Base-by-base conservation (phyloP, 2,113 vertebrate genomes). In the Tenrec ecaudatus region DNA sequence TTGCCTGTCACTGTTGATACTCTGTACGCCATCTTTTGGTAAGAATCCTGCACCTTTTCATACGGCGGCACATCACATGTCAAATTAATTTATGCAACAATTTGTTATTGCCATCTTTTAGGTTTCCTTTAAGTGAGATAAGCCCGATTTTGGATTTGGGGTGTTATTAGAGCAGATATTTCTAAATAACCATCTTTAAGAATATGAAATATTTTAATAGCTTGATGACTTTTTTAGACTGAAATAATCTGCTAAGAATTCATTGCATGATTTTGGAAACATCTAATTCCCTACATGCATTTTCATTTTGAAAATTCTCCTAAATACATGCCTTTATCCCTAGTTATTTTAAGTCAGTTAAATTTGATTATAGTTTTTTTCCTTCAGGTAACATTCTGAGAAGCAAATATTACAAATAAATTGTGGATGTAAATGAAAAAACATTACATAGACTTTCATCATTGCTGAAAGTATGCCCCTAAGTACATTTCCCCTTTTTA, bases 351-450 rank as follows among this genome's bases (percentile, higher is more conserved):
- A 96, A 96, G 33, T 95, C 95, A 86, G 71, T 95, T 96, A 94
- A 96, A 96, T 96, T 90, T 94, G 76, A 94, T 97, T 96, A 92
- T 95, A 90, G 88, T 84, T 96, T 73, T 97, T 97, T 95, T 95
- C 95, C 96, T 97, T 92, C 94, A 97, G 97, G 97, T 97, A 96
- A 96, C 95, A 95, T 97, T 96, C 88, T 90, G 40, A 80, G 53
- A 94, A 94, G 77, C 89, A 95, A 91, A 96, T 95, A 95, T 95
- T 96, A 93, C 92, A 95, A 95, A 97, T 96, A 96, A 95, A 97
- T 97, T 96, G 93, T 86, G 91, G 94, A 91, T 88, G 85, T 92
- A 95, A 96, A 94, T 95, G 94, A 92, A 88, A 95, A 73, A 93
- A 95, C 94, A 94, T 95, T 93, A 93, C 73, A 58, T 53, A 89